These are phyloP conservation scores for Siniperca obscura DNA, from an alignment of 2,797 vertebrate species.

Conservation along the genomic window DNA sequence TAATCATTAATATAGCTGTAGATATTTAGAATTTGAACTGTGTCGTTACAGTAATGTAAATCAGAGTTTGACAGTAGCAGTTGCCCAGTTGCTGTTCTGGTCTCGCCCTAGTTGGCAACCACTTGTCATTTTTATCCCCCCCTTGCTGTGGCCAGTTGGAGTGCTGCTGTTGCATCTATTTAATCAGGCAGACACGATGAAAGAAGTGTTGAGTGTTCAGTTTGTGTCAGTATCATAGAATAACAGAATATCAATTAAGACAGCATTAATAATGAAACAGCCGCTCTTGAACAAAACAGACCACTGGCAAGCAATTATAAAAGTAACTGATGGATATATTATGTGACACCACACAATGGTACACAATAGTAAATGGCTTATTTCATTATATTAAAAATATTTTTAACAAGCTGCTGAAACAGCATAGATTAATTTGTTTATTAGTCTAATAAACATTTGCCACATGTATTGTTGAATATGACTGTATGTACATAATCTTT, in stretches of 20 bases:
- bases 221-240: background rate
- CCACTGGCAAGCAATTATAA: background rate
- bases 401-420: background rate
- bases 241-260: background rate
- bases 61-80: background rate
- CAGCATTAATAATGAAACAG: background rate
- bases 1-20: too few relatives aligned
- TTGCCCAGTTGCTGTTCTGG: background rate
- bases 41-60: background rate
- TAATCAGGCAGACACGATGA: background rate
- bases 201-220: background rate
- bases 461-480: background rate
- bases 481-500: constrained; percentile 6
- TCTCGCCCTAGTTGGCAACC: background rate
- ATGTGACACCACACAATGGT: background rate
- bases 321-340: background rate
- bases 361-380: background rate
- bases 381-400: background rate
- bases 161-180: background rate
- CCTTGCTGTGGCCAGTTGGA: background rate
- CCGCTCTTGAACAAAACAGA: background rate
- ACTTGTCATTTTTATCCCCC: background rate
- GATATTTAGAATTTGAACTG: too few relatives aligned
- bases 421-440: background rate
- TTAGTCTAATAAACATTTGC: background rate